These are phyloP conservation scores for Corythoichthys intestinalis DNA, from an alignment of 2,113 vertebrate species.

Conservation along the genomic window DNA sequence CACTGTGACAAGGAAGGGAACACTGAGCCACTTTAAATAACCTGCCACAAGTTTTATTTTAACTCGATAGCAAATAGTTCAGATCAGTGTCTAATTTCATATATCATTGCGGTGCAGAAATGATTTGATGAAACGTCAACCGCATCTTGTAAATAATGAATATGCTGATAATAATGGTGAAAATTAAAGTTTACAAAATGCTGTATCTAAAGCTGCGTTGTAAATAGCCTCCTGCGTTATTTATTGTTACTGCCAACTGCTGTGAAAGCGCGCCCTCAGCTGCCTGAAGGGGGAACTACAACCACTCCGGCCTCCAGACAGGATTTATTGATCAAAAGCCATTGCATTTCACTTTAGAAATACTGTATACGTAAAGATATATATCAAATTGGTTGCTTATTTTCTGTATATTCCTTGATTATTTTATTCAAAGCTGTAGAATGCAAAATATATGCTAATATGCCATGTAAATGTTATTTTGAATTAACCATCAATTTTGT, in stretches of 20 bases:
- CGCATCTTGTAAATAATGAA: slow-evolving; percentile 47
- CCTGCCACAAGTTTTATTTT: neutral
- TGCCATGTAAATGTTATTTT: neutral
- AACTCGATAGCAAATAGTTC: neutral
- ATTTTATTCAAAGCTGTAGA: neutral
- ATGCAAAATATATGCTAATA: neutral
- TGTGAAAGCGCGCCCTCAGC: slow-evolving; percentile 39
- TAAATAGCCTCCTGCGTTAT: slow-evolving; percentile 51
- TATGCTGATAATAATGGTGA: slow-evolving; percentile 31
- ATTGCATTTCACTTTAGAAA: neutral
- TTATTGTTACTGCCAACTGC: slow-evolving; percentile 25
- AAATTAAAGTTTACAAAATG: slow-evolving; percentile 47
- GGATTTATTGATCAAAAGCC: neutral
- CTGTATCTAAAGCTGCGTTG: slow-evolving; percentile 42
- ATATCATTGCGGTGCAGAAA: neutral
- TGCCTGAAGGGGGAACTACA: slow-evolving; percentile 20
- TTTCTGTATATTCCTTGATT: neutral
- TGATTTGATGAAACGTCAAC: neutral
- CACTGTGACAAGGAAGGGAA: slow-evolving; percentile 56
- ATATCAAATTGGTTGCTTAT: neutral
- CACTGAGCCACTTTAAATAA: neutral
- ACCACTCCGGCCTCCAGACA: neutral
- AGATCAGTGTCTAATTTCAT: neutral
- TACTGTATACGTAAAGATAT: neutral
- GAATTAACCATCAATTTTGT: neutral